Conservation (phyloP, 2,797 vertebrate species). For the Phrynocephalus forsythii region DNA sequence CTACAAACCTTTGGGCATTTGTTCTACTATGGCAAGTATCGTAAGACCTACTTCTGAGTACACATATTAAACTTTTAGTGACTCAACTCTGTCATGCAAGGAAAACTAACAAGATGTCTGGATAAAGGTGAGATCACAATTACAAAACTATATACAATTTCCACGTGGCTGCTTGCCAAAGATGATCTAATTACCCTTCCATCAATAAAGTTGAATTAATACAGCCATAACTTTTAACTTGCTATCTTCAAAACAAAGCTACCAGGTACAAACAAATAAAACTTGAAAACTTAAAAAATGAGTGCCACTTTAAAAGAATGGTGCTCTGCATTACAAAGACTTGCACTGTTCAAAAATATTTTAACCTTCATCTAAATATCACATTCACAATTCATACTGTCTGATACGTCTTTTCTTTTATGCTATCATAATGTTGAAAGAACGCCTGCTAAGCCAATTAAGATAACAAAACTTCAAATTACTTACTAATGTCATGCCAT, state of each 20-base stretch:
- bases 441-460: background rate
- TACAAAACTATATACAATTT: conserved; percentile 6
- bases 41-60: background rate
- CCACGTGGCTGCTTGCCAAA: background rate
- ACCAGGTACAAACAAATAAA: background rate
- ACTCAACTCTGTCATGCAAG: background rate
- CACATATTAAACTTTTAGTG: background rate
- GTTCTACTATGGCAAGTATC: background rate
- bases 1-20: background rate
- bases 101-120: background rate
- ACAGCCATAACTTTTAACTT: conserved; percentile 1
- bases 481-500: background rate
- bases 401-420: background rate
- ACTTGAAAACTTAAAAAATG: background rate
- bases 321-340: background rate
- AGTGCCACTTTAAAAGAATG: background rate
- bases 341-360: background rate
- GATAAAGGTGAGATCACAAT: conserved; percentile 14
- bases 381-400: background rate
- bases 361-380: background rate
- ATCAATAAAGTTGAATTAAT: background rate
- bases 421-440: background rate
- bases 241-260: conserved; percentile 1
- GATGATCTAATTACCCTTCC: conserved; percentile 7
- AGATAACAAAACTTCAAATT: background rate